Evolutionary conservation across 1,140 invertebrate species (phyloP).

Genomic region (Aphelinus atriplicis): DNA sequence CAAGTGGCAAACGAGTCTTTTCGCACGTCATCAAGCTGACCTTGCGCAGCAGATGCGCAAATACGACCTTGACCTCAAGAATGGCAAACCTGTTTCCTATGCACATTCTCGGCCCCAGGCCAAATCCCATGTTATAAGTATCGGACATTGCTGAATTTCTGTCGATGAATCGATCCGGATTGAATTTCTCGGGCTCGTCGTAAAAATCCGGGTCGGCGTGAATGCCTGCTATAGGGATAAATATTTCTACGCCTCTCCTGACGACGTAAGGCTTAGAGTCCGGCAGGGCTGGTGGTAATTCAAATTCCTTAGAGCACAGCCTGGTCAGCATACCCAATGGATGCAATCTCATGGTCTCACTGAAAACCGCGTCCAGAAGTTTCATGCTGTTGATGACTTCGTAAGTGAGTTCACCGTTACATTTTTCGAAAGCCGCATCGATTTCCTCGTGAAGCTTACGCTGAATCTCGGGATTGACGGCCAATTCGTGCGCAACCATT

Average conservation of each 20-base stretch:
- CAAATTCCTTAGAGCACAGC: slow-evolving; percentile 40
- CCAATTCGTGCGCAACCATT: slow-evolving; percentile 50
- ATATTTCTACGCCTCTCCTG: slow-evolving; percentile 45
- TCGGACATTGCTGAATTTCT: slow-evolving; percentile 53
- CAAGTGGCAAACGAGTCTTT: no score
- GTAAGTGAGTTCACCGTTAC: slow-evolving; percentile 68
- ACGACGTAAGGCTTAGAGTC: no score
- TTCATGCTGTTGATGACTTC: slow-evolving; percentile 69
- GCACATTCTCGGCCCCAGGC: slow-evolving; percentile 63
- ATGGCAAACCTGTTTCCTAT: slow-evolving; percentile 48
- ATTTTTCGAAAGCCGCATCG: slow-evolving; percentile 1
- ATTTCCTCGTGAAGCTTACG: slow-evolving; percentile 47
- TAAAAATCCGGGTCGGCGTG: slow-evolving; percentile 66
- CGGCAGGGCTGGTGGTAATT: no score
- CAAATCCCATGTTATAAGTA: slow-evolving; percentile 57
- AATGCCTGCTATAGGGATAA: slow-evolving; percentile 51
- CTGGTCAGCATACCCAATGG: slow-evolving; percentile 34
- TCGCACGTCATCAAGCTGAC: no score
- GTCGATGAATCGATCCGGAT: slow-evolving; percentile 36
- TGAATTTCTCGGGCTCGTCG: slow-evolving; percentile 70
- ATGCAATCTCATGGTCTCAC: slow-evolving; percentile 53
- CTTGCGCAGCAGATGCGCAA: no score
- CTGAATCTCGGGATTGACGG: not conserved
- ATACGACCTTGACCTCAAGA: no score
- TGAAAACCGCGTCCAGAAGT: slow-evolving; percentile 72